These are phyloP conservation scores for Notoglanidium macrostoma DNA, from an alignment of 2,797 vertebrate genomes.

Conservation along the genomic window DNA sequence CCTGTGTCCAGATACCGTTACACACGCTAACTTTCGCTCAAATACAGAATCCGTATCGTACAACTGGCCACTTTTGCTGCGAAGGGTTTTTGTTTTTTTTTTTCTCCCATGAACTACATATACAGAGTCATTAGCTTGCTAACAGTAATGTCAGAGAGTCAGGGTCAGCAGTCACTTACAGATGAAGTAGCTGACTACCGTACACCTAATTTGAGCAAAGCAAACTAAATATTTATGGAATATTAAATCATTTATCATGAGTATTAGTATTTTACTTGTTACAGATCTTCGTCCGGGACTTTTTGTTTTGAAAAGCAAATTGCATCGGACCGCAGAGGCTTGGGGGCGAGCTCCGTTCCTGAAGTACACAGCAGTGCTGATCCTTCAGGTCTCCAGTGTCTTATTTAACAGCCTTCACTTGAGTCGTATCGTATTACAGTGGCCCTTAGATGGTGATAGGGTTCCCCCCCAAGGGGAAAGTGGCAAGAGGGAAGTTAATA, in stretches of 20 bases:
- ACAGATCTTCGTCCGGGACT: neutral
- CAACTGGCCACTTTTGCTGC: neutral
- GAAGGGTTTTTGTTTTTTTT: neutral
- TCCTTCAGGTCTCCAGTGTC: slow-evolving; percentile 3
- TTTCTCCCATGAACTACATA: neutral
- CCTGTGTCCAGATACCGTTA: neutral
- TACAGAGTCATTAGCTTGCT: neutral
- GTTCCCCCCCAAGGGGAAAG: neutral
- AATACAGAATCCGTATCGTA: neutral
- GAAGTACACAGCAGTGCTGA: neutral
- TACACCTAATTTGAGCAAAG: neutral
- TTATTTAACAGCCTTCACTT: slow-evolving; percentile 11
- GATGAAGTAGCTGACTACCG: neutral
- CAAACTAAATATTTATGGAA: neutral
- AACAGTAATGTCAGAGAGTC: neutral
- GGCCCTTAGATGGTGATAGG: neutral
- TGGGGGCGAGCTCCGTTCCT: neutral
- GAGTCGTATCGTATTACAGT: slow-evolving; percentile 5
- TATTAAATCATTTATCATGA: neutral
- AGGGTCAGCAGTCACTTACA: neutral
- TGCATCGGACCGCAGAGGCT: neutral
- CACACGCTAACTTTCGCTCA: neutral
- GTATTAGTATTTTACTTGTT: neutral
- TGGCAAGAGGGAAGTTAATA: neutral
- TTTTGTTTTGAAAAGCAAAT: slow-evolving; percentile 1